Evolutionary conservation across 2,113 vertebrate species (phyloP).

Genomic region (Hippocampus zosterae): DNA sequence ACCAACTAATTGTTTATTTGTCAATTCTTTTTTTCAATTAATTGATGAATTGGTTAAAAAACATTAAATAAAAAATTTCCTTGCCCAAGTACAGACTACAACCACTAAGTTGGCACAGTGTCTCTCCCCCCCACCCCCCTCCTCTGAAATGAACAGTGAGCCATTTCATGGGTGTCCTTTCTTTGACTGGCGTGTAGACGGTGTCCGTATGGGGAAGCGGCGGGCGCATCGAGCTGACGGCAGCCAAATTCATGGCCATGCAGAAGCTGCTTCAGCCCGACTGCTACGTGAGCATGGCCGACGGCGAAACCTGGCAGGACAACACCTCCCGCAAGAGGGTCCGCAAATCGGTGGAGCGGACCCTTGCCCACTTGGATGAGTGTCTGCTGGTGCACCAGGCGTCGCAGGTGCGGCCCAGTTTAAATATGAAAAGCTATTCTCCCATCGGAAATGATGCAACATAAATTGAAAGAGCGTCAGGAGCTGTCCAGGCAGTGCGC

Average conservation of each 20-base stretch:
- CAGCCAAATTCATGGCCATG: slow-evolving; percentile 85
- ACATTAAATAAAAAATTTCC: too few species aligned
- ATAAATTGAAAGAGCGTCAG: background rate
- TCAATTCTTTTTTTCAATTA: too few species aligned
- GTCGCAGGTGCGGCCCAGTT: slow-evolving; percentile 71
- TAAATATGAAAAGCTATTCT: background rate
- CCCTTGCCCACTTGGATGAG: slow-evolving; percentile 83
- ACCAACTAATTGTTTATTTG: too few species aligned
- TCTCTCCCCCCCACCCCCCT: too few species aligned
- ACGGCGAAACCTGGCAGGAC: slow-evolving; percentile 81
- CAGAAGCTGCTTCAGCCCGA: slow-evolving; percentile 83
- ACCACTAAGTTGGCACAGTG: too few species aligned
- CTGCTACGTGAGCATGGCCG: slow-evolving; percentile 92
- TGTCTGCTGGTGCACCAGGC: slow-evolving; percentile 81
- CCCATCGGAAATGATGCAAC: background rate
- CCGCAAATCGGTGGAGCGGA: slow-evolving; percentile 88
- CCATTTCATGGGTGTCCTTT: background rate
- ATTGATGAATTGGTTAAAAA: too few species aligned
- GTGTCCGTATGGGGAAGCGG: slow-evolving; percentile 90
- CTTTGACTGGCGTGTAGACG: slow-evolving; percentile 63
- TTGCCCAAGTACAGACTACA: too few species aligned
- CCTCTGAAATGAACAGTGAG: too few species aligned
- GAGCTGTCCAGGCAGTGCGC: too few species aligned
- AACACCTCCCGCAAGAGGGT: slow-evolving; percentile 79
- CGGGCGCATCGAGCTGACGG: slow-evolving; percentile 86